Percentiles rank a stretch among this genome's conserved stretches.
Evolutionary conservation across 2,888 invertebrate genomes (phyloP).

Genomic region (Neoaliturus tenellus): DNA sequence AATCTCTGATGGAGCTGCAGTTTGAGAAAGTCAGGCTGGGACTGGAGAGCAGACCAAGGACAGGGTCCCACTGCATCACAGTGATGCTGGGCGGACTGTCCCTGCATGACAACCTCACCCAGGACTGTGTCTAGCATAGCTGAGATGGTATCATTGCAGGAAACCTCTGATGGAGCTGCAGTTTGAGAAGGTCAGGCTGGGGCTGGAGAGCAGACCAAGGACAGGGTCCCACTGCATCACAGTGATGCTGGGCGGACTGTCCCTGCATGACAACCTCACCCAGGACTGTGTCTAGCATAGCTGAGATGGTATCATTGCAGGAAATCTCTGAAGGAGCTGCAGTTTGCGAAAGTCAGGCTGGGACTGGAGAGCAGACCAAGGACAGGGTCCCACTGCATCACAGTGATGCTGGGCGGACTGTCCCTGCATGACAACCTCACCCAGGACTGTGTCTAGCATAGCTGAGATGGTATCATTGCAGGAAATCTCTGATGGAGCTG

Average conservation of each 20-base stretch:
- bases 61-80: constrained; percentile 87
- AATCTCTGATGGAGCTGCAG: constrained; percentile 83
- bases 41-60: constrained; percentile 89
- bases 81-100: constrained; percentile 88
- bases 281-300: constrained; percentile 78
- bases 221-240: constrained; percentile 89
- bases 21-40: constrained; percentile 86
- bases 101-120: constrained; percentile 87
- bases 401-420: constrained; percentile 90
- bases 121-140: no score
- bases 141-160: constrained; percentile 51
- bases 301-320: constrained; percentile 25
- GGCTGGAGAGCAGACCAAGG: constrained; percentile 90
- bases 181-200: constrained; percentile 85
- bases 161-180: constrained; percentile 83
- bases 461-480: neutral
- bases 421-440: constrained; percentile 86
- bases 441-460: constrained; percentile 72
- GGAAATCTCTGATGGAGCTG: constrained; percentile 80
- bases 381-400: constrained; percentile 87
- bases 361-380: constrained; percentile 90
- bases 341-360: constrained; percentile 86
- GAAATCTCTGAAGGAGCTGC: constrained; percentile 81
- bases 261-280: constrained; percentile 88
- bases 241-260: constrained; percentile 87